These are phyloP conservation scores for Myopa testacea DNA, from an alignment of 2,888 invertebrate species.

Conservation along the genomic window DNA sequence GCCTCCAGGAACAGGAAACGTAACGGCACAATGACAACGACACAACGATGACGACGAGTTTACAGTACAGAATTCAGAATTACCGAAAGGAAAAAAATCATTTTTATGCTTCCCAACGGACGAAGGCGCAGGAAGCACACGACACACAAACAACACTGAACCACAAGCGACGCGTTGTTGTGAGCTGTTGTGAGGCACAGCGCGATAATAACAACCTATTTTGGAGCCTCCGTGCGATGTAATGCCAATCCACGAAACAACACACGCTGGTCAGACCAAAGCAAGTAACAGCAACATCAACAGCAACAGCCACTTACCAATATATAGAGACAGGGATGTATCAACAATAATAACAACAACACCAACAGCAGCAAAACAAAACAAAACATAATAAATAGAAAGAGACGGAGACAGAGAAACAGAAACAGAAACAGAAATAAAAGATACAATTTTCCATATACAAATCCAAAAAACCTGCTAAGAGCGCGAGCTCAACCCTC, in stretches of 20 bases:
- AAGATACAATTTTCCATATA: constrained; percentile 40
- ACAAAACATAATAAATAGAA: constrained; percentile 19
- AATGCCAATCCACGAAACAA: constrained; percentile 54
- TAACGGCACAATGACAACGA: constrained; percentile 45
- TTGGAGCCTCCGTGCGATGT: constrained; percentile 55
- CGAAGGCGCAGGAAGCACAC: not conserved
- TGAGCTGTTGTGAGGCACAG: constrained; percentile 19
- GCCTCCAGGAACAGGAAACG: constrained; percentile 43
- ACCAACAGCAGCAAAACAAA: constrained; percentile 41
- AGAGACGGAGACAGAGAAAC: too few species aligned
- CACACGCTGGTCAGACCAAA: constrained; percentile 48
- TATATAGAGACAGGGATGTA: constrained; percentile 36
- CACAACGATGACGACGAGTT: constrained; percentile 20
- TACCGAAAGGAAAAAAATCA: constrained; percentile 37
- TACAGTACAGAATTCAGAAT: constrained; percentile 17
- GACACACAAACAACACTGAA: constrained; percentile 33
- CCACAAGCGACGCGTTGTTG: constrained; percentile 44
- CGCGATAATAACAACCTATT: constrained; percentile 53
- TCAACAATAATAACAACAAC: constrained; percentile 31
- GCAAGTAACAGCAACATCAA: constrained; percentile 44
- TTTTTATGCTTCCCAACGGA: constrained; percentile 43
- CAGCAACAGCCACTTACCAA: constrained; percentile 35
- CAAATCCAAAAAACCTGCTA: constrained; percentile 19
- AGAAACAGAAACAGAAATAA: constrained; percentile 35
- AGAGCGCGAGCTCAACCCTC: constrained; percentile 34